These are phyloP conservation scores for Sebastes baramenuke DNA, from an alignment of 2,797 vertebrate genomes.

Conservation along the genomic window DNA sequence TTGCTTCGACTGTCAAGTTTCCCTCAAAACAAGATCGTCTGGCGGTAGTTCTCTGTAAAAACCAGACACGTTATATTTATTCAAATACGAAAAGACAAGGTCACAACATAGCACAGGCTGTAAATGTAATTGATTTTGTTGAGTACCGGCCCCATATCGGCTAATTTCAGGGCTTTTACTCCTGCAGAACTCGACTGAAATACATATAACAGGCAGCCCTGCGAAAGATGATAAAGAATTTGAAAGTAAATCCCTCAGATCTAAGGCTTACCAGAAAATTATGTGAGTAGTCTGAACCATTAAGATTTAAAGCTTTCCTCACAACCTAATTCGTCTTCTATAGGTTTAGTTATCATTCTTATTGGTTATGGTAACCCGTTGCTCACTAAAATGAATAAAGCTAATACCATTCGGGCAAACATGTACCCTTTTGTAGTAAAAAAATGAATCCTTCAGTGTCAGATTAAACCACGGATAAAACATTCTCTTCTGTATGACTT, in stretches of 20 bases:
- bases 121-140: not conserved
- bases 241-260: not conserved
- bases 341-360: not conserved
- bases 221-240: not conserved
- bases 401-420: not conserved
- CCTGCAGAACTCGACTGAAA: not conserved
- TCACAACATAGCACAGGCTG: not conserved
- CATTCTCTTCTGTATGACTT: not conserved
- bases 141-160: not conserved
- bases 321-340: not conserved
- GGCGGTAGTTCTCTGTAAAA: not conserved
- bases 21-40: not conserved
- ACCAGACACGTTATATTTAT: not conserved
- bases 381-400: not conserved
- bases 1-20: not conserved
- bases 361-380: not conserved
- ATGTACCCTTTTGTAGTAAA: not conserved
- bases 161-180: slow-evolving; percentile 10
- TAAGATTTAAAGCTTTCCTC: not conserved
- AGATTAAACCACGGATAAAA: not conserved
- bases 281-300: not conserved
- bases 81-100: slow-evolving; percentile 6
- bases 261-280: not conserved
- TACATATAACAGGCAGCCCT: not conserved
- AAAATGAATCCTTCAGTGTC: not conserved